Evolutionary conservation across 1,140 invertebrate genomes (phyloP), one percentile per base, ranked within the genome.

Genomic region (Solen grandis): DNA sequence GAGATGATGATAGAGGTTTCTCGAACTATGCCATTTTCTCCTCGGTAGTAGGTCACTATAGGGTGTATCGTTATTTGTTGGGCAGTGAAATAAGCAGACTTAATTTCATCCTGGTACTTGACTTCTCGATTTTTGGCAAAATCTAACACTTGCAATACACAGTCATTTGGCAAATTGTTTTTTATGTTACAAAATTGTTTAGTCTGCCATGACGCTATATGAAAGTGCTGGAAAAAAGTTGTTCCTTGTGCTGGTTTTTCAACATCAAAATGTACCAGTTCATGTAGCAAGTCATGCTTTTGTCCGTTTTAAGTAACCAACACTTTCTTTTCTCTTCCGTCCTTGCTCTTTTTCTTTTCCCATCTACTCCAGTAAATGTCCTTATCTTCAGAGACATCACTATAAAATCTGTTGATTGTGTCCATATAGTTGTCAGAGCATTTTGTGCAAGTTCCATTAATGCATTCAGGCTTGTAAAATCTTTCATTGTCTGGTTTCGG

Each of bases 101-200:
- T 81, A n/a, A 81, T 62, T 31, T 81, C 79, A 41, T 81, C 79
- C 16, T 65, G 50, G 52, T 54, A 66, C 5, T 4, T 14, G 25
- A 72, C 60, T 38, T 65, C 62, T 16, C 70, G n/a, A 54, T 74
- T 81, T 38, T 81, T 72, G 4, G 70, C 79, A 66, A 81, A 81
- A 46, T 81, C 79, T 62, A 70, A 46, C n/a, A 79, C 52, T 33
- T 41, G 33, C 41, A 60, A 50, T 14, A 55, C 22, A 5, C 54
- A 55, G 13, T 41, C 38, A 27, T 25, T 46, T 55, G 76, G 76
- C 10, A 79, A 25, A 57, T 60, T 22, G n/a, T 70, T 70, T 41
- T 79, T 70, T 16, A 79, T 31, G 3, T 57, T 33, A 36, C 19
- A 55, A 33, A 57, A 79, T 35, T 79, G 76, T 1, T n/a, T n/a